phyloP scores from a whole-genome alignment of 2,888 invertebrate species.

The Sepioteuthis lessoniana region DNA sequence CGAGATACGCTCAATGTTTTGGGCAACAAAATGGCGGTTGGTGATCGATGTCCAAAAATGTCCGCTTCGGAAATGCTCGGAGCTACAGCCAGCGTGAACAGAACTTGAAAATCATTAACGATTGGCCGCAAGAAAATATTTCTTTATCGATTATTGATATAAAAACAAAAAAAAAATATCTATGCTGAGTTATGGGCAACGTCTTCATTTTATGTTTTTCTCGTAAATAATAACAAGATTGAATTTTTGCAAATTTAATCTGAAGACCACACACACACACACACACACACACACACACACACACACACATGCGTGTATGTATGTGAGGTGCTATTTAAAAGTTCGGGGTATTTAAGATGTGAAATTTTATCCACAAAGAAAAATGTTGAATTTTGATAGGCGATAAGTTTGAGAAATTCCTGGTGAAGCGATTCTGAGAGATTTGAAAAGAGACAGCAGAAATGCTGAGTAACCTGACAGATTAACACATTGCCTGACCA shows the following conservation, averaged over 20 bases:
- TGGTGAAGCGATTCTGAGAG: no score
- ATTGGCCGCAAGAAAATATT: not conserved
- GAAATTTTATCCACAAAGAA: no score
- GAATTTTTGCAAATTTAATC: not conserved
- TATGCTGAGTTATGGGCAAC: no score
- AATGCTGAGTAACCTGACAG: no score
- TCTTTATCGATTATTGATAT: not conserved
- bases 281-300: not conserved
- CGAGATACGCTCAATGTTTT: slow-evolving; percentile 23
- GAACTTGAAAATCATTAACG: not conserved
- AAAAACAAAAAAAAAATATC: not conserved
- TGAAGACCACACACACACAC: not conserved
- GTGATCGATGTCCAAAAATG: not conserved
- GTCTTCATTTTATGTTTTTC: no score
- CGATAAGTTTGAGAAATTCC: no score
- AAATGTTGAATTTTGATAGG: no score
- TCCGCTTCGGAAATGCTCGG: not conserved
- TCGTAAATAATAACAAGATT: not conserved
- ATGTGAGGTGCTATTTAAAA: no score
- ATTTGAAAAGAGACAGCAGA: no score
- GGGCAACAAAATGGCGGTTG: slow-evolving; percentile 21
- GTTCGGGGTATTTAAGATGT: no score
- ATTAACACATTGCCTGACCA: no score
- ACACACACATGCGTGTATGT: not conserved
- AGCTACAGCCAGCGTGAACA: not conserved